Base-by-base conservation (phyloP, 2,113 vertebrate genomes). In the Tragelaphus strepsiceros region DNA sequence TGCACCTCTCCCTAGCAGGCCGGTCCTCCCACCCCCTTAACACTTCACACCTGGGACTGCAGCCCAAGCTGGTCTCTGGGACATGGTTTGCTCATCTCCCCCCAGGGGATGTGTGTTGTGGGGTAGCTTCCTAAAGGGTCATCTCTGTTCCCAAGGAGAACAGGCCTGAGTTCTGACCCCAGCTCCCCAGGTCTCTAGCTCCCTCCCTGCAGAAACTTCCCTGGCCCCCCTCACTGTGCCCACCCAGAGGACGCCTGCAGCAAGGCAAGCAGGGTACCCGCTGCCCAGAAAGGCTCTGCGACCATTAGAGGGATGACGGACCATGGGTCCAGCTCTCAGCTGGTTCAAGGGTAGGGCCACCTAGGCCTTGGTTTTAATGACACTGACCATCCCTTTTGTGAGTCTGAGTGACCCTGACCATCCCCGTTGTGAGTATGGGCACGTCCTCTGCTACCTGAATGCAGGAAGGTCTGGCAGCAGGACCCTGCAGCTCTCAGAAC, bases 261-360 rank as follows among this genome's bases (percentile, higher is more conserved):
- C 16, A 59, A 35, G 43, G 74, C 14, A 10, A 1, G 3, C 4
- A 10, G 64, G 1, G 5, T 9, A 2, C 0, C 0, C 0, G 14
- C 4, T 10, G 13, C 14, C 10, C 12, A 6, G 35, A 56, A 74
- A 32, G 30, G 1, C 7, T 26, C 80, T 3, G 9, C 9, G 3
- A 22, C 8, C 21, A 1, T 3, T 49, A 1, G 16, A 58, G 30
- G 5, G 26, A 1, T n/a, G 80, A 53, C 3, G 3, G 80, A n/a
- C 21, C 13, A 3, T 32, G 32, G 51, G 19, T 32, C 80, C 19
- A 4, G 51, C n/a, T 3, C 17, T 43, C 62, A 56, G 26, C 32
- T 10, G 28, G 24, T 4, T 54, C 1, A 0, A 74, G 78, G 14
- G 53, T 4, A 4, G 4, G 62, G 88, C 32, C 46, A 28, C 46